Percentiles rank a stretch among this genome's conserved stretches.
Conservation (phyloP, 2,797 vertebrate genomes). For the Dallia pectoralis region DNA sequence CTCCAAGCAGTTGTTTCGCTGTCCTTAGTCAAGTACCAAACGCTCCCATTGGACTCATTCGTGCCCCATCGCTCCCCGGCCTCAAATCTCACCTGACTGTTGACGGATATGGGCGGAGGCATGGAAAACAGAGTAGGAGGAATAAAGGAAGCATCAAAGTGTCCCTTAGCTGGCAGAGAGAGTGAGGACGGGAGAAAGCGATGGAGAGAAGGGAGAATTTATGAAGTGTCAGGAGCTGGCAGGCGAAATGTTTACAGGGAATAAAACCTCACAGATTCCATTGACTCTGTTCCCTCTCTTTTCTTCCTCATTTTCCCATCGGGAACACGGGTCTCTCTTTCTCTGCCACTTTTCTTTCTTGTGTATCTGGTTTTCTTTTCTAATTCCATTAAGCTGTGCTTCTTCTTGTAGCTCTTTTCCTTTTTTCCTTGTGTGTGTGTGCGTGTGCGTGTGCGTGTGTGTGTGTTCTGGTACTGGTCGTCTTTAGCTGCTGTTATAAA, state of each 20-base stretch:
- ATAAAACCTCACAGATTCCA: neutral
- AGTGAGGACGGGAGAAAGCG: neutral
- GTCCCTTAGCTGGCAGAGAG: neutral
- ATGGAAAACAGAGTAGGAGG: conserved; percentile 22
- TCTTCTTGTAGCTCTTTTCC: conserved; percentile 7
- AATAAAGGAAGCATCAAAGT: conserved; percentile 1
- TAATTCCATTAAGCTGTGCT: neutral
- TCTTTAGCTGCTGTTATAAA: conserved; percentile 41
- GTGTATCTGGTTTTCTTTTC: neutral
- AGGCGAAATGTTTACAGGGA: conserved; percentile 25
- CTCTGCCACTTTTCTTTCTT: neutral
- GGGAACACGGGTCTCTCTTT: conserved; percentile 30
- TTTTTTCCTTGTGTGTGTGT: conserved; percentile 25
- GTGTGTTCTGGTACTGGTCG: neutral
- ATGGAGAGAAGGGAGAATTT: conserved; percentile 1
- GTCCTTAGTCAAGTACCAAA: neutral
- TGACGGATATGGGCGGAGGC: conserved; percentile 35
- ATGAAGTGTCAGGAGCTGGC: conserved; percentile 13
- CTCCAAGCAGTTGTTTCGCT: neutral
- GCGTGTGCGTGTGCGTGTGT: conserved; percentile 1
- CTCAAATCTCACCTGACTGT: conserved; percentile 44
- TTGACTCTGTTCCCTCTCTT: conserved; percentile 33
- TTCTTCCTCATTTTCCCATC: conserved; percentile 10
- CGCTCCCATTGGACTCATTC: conserved; percentile 27
- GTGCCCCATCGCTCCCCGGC: conserved; percentile 30